Percentiles rank a stretch among this genome's conserved stretches.
Evolutionary conservation across 2,797 vertebrate genomes (phyloP).

Genomic region (Propithecus perrieri): DNA sequence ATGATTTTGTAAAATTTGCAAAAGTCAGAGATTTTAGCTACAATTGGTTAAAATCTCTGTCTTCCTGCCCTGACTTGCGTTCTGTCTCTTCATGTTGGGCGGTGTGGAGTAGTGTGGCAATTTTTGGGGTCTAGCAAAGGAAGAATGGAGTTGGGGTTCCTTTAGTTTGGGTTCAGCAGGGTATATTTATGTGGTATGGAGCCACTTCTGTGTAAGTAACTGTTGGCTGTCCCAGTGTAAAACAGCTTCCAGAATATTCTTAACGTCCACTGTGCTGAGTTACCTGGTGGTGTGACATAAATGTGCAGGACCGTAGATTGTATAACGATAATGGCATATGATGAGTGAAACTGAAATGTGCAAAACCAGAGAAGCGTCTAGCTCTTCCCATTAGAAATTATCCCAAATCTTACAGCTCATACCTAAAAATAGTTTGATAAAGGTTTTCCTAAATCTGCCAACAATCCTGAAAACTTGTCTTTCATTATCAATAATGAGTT

Average conservation of each 20-base stretch:
- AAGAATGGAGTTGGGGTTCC: neutral
- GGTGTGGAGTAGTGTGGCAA: neutral
- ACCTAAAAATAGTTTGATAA: neutral
- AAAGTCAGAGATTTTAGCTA: neutral
- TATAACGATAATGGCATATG: neutral
- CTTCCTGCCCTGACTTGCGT: neutral
- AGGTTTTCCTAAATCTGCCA: neutral
- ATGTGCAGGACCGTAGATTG: rapidly evolving
- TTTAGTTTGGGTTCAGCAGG: neutral
- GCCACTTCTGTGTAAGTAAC: neutral
- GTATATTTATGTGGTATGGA: neutral
- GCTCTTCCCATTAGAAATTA: neutral
- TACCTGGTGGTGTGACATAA: neutral
- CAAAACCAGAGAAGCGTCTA: neutral
- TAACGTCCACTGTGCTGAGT: neutral
- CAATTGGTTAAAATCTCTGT: neutral
- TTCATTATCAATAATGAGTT: neutral
- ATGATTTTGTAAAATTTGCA: neutral
- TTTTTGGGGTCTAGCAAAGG: neutral
- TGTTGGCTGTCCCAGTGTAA: no score
- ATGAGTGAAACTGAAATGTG: neutral
- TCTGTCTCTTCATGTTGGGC: neutral
- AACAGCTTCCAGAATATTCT: neutral
- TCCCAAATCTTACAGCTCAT: neutral
- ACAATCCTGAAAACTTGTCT: neutral